These are phyloP conservation scores for Schizothorax lantsangensis DNA, from an alignment of 2,797 vertebrate species.

Conservation along the genomic window DNA sequence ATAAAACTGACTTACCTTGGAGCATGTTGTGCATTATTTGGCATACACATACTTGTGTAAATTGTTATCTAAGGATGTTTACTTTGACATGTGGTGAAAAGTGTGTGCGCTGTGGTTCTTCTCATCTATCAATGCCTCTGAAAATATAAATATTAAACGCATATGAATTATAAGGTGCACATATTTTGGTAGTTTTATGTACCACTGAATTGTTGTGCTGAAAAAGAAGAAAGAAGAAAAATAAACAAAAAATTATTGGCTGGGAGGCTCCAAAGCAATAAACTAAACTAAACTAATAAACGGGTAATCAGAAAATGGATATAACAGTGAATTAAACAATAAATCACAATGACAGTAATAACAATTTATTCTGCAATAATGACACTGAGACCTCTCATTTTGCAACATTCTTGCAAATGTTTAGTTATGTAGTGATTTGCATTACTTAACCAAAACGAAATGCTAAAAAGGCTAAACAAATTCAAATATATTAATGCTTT, in stretches of 20 bases:
- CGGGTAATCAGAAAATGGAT: not conserved
- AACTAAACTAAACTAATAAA: not conserved
- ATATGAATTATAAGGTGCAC: not conserved
- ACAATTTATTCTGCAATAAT: not conserved
- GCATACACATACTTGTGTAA: not conserved
- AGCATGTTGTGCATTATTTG: not conserved
- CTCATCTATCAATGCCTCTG: not conserved
- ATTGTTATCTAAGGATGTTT: not conserved
- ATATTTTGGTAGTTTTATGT: no score
- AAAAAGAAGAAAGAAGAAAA: not conserved
- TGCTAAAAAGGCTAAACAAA: constrained; percentile 3
- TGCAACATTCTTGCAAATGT: not conserved
- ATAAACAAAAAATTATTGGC: not conserved
- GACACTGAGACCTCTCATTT: not conserved
- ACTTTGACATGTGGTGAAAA: not conserved
- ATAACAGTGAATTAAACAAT: not conserved
- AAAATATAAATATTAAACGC: not conserved
- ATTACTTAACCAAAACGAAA: not conserved
- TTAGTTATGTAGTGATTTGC: not conserved
- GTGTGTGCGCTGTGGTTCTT: not conserved
- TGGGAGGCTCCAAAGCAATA: not conserved
- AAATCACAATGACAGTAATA: not conserved
- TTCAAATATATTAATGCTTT: not conserved
- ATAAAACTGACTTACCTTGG: no score
- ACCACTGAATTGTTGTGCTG: not conserved